A percentile compares a stretch with the other conserved stretches of the same genome.
Conservation (phyloP, 1,140 invertebrate genomes). For the Drosophila paulistorum region DNA sequence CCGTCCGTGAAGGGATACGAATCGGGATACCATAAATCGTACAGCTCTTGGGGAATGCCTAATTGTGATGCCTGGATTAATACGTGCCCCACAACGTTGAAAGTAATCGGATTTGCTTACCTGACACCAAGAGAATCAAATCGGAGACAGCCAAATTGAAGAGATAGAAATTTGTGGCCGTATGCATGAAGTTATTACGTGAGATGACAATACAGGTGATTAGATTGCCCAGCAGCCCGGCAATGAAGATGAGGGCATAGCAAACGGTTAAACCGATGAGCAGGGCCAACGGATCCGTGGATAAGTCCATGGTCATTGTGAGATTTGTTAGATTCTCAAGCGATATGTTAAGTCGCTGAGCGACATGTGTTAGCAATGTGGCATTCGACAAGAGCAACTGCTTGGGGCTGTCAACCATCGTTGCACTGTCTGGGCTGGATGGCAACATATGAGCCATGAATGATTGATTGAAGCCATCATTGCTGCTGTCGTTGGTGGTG, state of each 20-base stretch:
- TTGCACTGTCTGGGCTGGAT: constrained; percentile 28
- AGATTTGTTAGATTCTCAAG: constrained; percentile 75
- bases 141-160: constrained; percentile 95
- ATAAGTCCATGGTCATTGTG: constrained; percentile 39
- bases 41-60: constrained; percentile 91
- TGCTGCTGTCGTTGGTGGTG: constrained; percentile 40
- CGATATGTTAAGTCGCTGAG: constrained; percentile 76
- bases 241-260: constrained; percentile 90
- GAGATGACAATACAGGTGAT: constrained; percentile 94
- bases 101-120: constrained; percentile 29
- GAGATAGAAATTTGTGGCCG: constrained; percentile 92
- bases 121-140: constrained; percentile 89
- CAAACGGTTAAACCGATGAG: constrained; percentile 88
- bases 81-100: neutral
- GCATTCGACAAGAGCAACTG: constrained; percentile 69
- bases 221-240: constrained; percentile 92
- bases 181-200: constrained; percentile 92
- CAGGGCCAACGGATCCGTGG: constrained; percentile 68
- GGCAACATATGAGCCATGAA: constrained; percentile 67
- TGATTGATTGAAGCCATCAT: constrained; percentile 76
- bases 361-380: constrained; percentile 74
- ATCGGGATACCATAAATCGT: constrained; percentile 90
- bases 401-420: constrained; percentile 48
- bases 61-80: neutral
- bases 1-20: constrained; percentile 90